These are phyloP conservation scores for Chalcis sispes DNA, from an alignment of 2,888 invertebrate species.

Conservation along the genomic window DNA sequence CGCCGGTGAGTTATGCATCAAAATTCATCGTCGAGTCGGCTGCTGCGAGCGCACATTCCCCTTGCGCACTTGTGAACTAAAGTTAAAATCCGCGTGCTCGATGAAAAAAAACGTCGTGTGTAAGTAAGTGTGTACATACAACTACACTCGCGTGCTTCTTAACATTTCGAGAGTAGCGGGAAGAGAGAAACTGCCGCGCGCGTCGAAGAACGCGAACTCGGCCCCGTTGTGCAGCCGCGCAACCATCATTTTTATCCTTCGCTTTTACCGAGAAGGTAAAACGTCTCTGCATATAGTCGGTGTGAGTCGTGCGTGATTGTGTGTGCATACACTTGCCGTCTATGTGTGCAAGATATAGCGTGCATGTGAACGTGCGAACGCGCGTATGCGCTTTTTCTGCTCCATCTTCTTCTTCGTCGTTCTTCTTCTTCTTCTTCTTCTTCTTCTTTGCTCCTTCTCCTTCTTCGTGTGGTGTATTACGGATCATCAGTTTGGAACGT, in stretches of 20 bases:
- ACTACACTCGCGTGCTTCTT: conserved; percentile 37
- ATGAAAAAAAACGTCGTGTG: background rate
- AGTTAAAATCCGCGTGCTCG: background rate
- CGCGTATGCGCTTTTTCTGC: background rate
- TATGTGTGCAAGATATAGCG: background rate
- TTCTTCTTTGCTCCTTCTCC: conserved; percentile 13
- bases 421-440: background rate
- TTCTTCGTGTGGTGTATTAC: conserved; percentile 39
- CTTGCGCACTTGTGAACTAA: background rate
- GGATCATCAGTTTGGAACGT: conserved; percentile 57
- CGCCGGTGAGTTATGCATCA: conserved; percentile 33
- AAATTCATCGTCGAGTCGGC: conserved; percentile 19
- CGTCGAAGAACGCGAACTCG: conserved; percentile 55
- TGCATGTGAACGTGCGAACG: background rate
- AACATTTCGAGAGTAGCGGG: conserved; percentile 53
- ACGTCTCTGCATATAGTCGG: conserved; percentile 4
- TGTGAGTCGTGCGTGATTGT: background rate
- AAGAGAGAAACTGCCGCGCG: conserved; percentile 46
- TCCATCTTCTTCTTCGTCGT: conserved; percentile 1
- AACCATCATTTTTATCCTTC: conserved; percentile 52
- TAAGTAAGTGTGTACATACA: conserved; percentile 29
- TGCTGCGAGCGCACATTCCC: background rate
- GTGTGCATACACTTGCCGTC: conserved; percentile 2
- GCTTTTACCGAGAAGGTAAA: conserved; percentile 45
- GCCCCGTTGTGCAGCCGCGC: conserved; percentile 32